Base-by-base conservation (phyloP, 1,140 invertebrate species). In the Nebria ingens region DNA sequence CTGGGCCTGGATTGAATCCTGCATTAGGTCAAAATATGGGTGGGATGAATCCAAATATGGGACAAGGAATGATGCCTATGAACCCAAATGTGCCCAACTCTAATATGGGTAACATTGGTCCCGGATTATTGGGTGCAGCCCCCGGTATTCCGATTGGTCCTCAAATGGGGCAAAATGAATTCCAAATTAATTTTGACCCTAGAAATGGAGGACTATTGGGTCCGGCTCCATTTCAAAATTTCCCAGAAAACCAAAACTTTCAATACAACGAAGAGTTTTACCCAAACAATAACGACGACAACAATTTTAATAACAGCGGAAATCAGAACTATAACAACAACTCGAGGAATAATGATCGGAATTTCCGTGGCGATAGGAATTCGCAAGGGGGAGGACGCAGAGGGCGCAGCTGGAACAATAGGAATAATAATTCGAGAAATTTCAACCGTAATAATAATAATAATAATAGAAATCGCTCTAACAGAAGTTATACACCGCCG, bases 141-240 rank as follows among this genome's bases (percentile, higher is more conserved):
- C 23, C n/a, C 58, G 15, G 55, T 51, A 17, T 49, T 9, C n/a
- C n/a, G n/a, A n/a, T n/a, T 34, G 25, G 25, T 55, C 1, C 54
- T 40, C 9, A 45, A 45, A 45, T 45, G 3, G 6, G 6, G 6
- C 22, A 52, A 3, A 52, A 34, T 2, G 67, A 70, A 23, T 68
- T 66, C 34, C 66, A 57, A 2, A 65, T 69, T 12, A 64, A 65
- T 52, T 70, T 69, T 51, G 64, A 67, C 53, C 66, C 65, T 3
- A 56, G 66, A 23, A 64, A 64, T 38, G 63, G 60, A 2, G 62
- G 68, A 19, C 42, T 69, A 20, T 50, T 68, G n/a, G 67, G 67
- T 1, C 68, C 65, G 56, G 65, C 59, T 1, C 68, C 67, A 2
- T 62, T 64, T 38, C 56, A 52, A 15, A 49, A 55, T 17, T 56